Evolutionary conservation across 2,888 invertebrate species (phyloP).

Genomic region (Synergus itoensis): DNA sequence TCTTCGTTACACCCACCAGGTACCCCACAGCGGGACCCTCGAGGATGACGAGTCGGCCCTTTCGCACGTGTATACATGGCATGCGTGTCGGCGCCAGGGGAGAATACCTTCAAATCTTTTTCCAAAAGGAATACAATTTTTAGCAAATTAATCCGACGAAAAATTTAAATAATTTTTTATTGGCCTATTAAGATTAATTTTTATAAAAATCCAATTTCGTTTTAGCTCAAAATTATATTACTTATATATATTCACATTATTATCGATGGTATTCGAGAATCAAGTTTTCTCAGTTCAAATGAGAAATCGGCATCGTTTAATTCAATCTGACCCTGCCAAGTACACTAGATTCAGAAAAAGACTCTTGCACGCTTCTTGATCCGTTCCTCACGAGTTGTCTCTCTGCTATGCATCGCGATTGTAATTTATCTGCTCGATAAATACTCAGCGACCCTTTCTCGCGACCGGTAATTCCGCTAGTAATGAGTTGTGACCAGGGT

Average conservation of each 20-base stretch:
- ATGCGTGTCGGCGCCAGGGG: constrained; percentile 34
- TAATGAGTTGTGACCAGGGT: constrained; percentile 61
- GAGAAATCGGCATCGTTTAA: constrained; percentile 14
- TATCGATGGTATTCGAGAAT: not conserved
- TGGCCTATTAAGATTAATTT: too few relatives aligned
- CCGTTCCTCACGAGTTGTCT: constrained; percentile 37
- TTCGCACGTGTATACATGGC: constrained; percentile 40
- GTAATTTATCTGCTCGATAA: constrained; percentile 72
- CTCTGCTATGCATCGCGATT: constrained; percentile 59
- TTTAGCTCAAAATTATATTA: too few relatives aligned
- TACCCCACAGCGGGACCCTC: constrained; percentile 65
- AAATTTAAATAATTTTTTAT: constrained; percentile 5
- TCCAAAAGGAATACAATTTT: not conserved
- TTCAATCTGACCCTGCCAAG: constrained; percentile 23
- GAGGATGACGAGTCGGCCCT: constrained; percentile 58
- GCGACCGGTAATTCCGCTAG: constrained; percentile 60
- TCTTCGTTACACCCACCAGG: constrained; percentile 76
- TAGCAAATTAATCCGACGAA: not conserved
- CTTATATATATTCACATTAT: not conserved
- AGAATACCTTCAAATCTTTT: constrained; percentile 3
- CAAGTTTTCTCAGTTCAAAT: not conserved
- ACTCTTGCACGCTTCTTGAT: constrained; percentile 41
- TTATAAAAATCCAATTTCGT: too few relatives aligned
- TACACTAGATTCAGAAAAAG: constrained; percentile 49
- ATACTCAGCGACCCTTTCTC: constrained; percentile 60